Evolutionary conservation across 2,888 invertebrate genomes (phyloP), one percentile per base, ranked within the genome.

Genomic region (Strigamia maritima): DNA sequence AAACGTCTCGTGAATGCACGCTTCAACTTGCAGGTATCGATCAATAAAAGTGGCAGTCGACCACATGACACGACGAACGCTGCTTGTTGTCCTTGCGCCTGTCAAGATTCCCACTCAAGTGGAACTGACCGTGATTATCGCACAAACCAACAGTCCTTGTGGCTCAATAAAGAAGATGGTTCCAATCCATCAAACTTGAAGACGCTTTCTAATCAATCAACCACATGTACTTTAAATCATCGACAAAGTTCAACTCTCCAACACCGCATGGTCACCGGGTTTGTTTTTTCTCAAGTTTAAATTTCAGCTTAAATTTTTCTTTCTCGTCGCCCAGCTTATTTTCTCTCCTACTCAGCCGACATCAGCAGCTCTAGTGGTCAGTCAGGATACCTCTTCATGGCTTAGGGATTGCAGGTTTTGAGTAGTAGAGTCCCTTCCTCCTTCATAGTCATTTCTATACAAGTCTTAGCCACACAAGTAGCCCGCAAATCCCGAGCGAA

Each of bases 31-130:
- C 60, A 65, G 60, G 60, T 65, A 65, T 65, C 60, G 60, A 65
- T 65, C 60, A 65, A 65, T 65, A 65, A 65, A 65, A 65, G 60
- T 65, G 60, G 60, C 60, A 65, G 60, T 65, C 60, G 60, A 65
- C 60, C 60, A 65, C 60, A 65, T 65, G 60, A 65, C 60, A 65
- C 60, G 60, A 22, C 60, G 60, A 65, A 65, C 60, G 60, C 22
- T 22, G 60, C 60, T 65, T 8, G 60, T 65, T 65, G 60, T 65
- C 60, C 60, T 65, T 65, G 60, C 60, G 60, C 60, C 60, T 65
- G 60, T 65, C 60, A 65, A 65, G 60, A 65, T 65, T 12, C 60
- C 60, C 60, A 65, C 60, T 65, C 60, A 19, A 65, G 60, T 65
- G 60, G 60, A 65, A 65, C 60, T 65, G 60, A 65, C 60, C 60